A percentile compares a stretch with the other conserved stretches of the same genome.
Conservation (phyloP, 1,140 invertebrate species). For the Halictus rubicundus region DNA sequence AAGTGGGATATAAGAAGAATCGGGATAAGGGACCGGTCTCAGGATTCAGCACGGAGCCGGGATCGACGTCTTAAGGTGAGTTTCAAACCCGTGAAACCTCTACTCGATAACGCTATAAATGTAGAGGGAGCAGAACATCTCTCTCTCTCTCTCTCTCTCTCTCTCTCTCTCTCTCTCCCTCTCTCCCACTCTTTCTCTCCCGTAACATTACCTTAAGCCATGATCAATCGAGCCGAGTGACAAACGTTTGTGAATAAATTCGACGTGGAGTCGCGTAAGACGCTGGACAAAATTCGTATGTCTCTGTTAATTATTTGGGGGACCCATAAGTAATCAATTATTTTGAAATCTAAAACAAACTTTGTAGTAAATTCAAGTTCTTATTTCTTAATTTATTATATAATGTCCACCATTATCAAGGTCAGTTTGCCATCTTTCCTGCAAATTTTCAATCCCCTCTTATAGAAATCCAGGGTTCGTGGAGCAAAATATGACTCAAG, state of each 20-base stretch:
- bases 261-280: constrained; percentile 1
- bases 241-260: constrained; percentile 64
- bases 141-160: constrained; percentile 1
- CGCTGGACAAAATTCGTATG: too few species aligned
- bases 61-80: constrained; percentile 39
- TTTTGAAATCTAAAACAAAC: too few species aligned
- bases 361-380: too few species aligned
- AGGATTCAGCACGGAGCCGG: not conserved
- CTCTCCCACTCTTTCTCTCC: not conserved
- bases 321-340: too few species aligned
- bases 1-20: constrained; percentile 58
- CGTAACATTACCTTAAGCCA: constrained; percentile 53
- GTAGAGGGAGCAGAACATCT: constrained; percentile 37
- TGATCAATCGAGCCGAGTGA: constrained; percentile 60
- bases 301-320: too few species aligned
- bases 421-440: too few species aligned
- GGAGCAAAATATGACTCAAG: too few species aligned
- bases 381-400: too few species aligned
- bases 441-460: too few species aligned
- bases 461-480: too few species aligned
- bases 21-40: constrained; percentile 39
- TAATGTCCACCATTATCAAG: too few species aligned
- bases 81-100: constrained; percentile 60
- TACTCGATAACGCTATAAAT: constrained; percentile 65
- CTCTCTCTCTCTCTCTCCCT: not conserved